Conservation (phyloP, 1,140 invertebrate species). For the Papilio xuthus region DNA sequence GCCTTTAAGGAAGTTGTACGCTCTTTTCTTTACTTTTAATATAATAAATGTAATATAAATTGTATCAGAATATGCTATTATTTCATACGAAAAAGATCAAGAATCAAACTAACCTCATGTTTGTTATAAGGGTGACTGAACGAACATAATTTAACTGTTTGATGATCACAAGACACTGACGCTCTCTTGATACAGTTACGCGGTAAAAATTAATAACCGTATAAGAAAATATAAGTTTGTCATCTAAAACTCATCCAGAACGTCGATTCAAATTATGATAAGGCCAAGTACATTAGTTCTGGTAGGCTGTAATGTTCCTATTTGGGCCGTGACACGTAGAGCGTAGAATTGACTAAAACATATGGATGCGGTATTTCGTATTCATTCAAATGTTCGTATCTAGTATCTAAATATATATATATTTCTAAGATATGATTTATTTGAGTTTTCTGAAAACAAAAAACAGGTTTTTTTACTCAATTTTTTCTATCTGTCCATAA, state of each 20-base stretch:
- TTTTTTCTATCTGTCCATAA: no score
- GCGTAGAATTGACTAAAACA: slow-evolving; percentile 13
- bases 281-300: slow-evolving; percentile 75
- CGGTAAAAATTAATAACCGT: slow-evolving; percentile 76
- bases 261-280: slow-evolving; percentile 80
- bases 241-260: slow-evolving; percentile 75
- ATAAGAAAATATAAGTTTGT: slow-evolving; percentile 76
- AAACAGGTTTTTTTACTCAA: no score
- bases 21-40: no score
- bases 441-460: no score
- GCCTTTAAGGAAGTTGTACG: no score
- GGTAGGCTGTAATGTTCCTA: slow-evolving; percentile 71
- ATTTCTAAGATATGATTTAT: no score
- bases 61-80: background rate
- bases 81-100: background rate
- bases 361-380: slow-evolving; percentile 50
- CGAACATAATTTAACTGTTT: slow-evolving; percentile 50
- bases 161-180: slow-evolving; percentile 49
- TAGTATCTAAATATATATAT: no score
- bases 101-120: background rate
- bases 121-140: slow-evolving; percentile 49
- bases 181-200: slow-evolving; percentile 50
- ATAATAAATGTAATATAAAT: no score
- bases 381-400: no score
- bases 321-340: slow-evolving; percentile 52